phyloP scores from a whole-genome alignment of 2,797 vertebrate species.

The Lepilemur septentrionalis region DNA sequence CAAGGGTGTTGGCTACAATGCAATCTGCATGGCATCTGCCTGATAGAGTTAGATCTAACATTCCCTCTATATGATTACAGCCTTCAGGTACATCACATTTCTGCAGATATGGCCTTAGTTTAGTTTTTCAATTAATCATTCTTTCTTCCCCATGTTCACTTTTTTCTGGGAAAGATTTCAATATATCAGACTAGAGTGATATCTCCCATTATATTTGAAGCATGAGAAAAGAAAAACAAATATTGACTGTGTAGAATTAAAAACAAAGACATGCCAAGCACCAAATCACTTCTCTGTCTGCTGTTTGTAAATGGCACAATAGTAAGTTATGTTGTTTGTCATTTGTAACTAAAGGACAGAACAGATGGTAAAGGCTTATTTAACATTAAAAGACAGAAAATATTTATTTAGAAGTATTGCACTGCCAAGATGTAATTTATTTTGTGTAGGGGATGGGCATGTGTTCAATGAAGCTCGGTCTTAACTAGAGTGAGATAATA shows the following conservation, averaged over 20 bases:
- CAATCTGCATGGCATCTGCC: neutral
- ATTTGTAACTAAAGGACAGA: constrained; percentile 77
- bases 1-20: neutral
- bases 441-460: neutral
- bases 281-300: constrained; percentile 65
- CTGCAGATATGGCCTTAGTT: neutral
- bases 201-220: constrained; percentile 32
- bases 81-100: neutral
- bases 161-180: constrained; percentile 44
- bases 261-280: constrained; percentile 42
- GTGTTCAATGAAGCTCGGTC: constrained; percentile 52
- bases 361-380: constrained; percentile 80
- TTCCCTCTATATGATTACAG: neutral
- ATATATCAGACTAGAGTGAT: constrained; percentile 47
- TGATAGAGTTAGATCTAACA: neutral
- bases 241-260: constrained; percentile 40
- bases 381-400: constrained; percentile 78
- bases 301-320: constrained; percentile 70
- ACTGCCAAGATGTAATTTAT: constrained; percentile 71
- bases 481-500: constrained; percentile 44
- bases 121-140: constrained; percentile 16
- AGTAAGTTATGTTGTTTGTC: constrained; percentile 73
- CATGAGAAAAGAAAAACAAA: constrained; percentile 60
- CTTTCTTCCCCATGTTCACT: neutral
- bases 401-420: constrained; percentile 77